Evolutionary conservation across 1,140 invertebrate species (phyloP).

Genomic region (Euura saliciscinereae): DNA sequence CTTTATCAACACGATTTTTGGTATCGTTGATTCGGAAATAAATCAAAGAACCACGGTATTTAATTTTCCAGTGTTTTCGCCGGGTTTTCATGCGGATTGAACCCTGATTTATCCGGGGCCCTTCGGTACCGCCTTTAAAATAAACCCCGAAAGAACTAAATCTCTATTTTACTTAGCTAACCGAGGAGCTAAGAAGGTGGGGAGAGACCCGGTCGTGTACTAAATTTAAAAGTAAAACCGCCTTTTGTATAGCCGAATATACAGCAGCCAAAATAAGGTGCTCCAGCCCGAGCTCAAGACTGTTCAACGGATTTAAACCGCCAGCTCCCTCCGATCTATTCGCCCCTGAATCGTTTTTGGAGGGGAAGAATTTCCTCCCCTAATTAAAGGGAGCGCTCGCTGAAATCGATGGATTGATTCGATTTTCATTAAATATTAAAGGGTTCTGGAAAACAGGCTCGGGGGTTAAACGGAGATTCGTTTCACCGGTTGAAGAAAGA

Average conservation of each 20-base stretch:
- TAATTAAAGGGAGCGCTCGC: too few relatives aligned
- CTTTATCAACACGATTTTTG: background rate
- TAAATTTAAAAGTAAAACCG: conserved; percentile 55
- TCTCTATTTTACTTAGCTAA: conserved; percentile 25
- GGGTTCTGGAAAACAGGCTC: background rate
- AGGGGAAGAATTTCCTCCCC: too few relatives aligned
- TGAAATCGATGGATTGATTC: too few relatives aligned
- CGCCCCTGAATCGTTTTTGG: too few relatives aligned
- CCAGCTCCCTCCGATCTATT: too few relatives aligned
- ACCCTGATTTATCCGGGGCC: conserved; percentile 7
- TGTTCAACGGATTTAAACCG: conserved; percentile 35
- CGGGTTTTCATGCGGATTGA: background rate
- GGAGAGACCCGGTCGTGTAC: conserved; percentile 43
- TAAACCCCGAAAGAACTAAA: conserved; percentile 25
- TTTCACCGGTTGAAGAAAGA: conserved; percentile 33
- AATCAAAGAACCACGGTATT: background rate
- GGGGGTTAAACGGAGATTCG: too few relatives aligned
- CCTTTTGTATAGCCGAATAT: conserved; percentile 52
- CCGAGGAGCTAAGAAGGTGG: conserved; percentile 10
- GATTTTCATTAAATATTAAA: background rate
- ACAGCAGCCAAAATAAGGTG: conserved; percentile 43
- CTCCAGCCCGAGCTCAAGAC: conserved; percentile 32
- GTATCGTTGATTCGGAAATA: background rate
- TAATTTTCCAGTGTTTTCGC: background rate
- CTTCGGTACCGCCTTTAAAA: conserved; percentile 19